Base-by-base conservation (phyloP, 1,140 invertebrate species). In the Zaprionus gabonicus region DNA sequence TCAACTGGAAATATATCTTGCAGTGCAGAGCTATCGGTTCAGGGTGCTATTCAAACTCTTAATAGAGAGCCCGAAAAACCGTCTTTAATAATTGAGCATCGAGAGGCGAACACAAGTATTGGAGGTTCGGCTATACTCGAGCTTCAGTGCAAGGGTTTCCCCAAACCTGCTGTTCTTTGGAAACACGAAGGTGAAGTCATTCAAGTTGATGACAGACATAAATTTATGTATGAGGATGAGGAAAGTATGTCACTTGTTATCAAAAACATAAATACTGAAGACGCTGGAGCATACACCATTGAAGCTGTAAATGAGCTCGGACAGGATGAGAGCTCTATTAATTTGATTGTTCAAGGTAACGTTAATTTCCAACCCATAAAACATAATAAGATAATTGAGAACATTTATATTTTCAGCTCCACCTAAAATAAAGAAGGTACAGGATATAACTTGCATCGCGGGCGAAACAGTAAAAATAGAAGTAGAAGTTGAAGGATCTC, bases 61-160 rank as follows among this genome's bases (percentile, higher is more conserved):
- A 92, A 96, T 74, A 94, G 96, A 67, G 97, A 98, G 92, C 97
- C 97, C 0, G 95, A 96, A 77, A 96, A 96, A 78, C 97, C 98
- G 3, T 94, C 93, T 36, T 93, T 98, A 15, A 94, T 95, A 27
- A 95, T 96, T 55, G 97, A 97, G 91, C 95, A 96, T 41, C 95
- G 94, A 51, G 95, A 95, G 68, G 95, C 96, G 0, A 96, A 97
- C 87, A 96, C 96, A 9, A 96, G 94, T 64, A 95, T 95, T 55
- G 98, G 97, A 56, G 97, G 96, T 1, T 98, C 98, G 9, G 98
- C 98, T n/a, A 99, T 99, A 95, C 93, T 99, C 76, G 99, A 99
- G 84, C 94, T 97, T 20, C 96, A 97, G 91, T 96, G 99, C 71
- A 97, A 97, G 91, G 99, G 98, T 65, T 99, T 96, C 93, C 99